Evolutionary conservation across 1,140 invertebrate species (phyloP).

Genomic region (Aphaenogaster ashmeadi): DNA sequence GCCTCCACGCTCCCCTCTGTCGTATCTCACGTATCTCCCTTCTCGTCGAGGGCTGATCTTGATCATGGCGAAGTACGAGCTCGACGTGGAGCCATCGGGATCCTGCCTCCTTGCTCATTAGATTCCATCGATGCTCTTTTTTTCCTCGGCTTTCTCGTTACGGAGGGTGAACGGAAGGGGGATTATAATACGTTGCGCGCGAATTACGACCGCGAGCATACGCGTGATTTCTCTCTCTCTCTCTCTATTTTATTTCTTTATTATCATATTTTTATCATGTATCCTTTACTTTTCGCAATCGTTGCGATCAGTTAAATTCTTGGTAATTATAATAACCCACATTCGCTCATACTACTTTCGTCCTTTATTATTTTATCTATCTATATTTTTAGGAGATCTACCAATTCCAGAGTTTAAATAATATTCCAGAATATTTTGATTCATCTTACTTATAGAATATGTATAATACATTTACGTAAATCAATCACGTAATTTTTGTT

Average conservation of each 20-base stretch:
- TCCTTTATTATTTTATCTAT: neutral
- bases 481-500: neutral
- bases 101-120: conserved; percentile 68
- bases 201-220: conserved; percentile 11
- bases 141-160: conserved; percentile 51
- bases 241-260: neutral
- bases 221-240: conserved; percentile 14
- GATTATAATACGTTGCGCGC: conserved; percentile 47
- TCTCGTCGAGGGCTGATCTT: conserved; percentile 59
- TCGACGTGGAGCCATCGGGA: conserved; percentile 69
- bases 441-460: neutral
- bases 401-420: neutral
- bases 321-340: neutral
- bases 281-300: neutral
- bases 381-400: neutral
- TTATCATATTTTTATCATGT: conserved; percentile 3
- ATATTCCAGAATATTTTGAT: neutral
- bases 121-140: conserved; percentile 66
- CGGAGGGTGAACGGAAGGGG: neutral
- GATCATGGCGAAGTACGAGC: conserved; percentile 69
- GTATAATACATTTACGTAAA: neutral
- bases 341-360: neutral
- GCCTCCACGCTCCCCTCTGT: neutral
- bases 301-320: neutral
- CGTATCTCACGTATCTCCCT: conserved; percentile 48